A percentile compares a stretch with the other conserved stretches of the same genome.
These are phyloP conservation scores for Rousettus leschenaultii DNA, from an alignment of 2,113 vertebrate genomes.

Conservation along the genomic window DNA sequence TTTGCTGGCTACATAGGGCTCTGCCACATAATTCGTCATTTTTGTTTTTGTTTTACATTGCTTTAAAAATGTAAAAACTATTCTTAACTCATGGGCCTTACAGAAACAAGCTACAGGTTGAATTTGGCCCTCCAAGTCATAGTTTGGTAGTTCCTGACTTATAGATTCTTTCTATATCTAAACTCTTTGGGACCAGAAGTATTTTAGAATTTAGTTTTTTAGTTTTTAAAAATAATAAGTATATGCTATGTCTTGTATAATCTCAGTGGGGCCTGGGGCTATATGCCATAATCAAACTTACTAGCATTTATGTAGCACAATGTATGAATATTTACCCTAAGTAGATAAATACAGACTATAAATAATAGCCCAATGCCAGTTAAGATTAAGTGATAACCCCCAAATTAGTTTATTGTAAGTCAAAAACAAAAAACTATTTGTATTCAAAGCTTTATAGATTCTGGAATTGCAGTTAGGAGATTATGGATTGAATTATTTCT, in stretches of 20 bases:
- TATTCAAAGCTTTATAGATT: background rate
- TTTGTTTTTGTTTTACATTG: background rate
- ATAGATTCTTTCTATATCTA: background rate
- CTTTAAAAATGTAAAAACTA: background rate
- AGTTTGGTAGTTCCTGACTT: background rate
- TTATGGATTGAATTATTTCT: slow-evolving; percentile 22
- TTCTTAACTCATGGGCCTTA: background rate
- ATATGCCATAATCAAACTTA: background rate
- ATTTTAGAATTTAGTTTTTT: slow-evolving; percentile 27
- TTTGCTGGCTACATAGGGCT: background rate
- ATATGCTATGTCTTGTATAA: background rate
- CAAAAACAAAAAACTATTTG: background rate
- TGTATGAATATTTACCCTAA: background rate
- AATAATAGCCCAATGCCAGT: background rate
- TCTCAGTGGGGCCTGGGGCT: background rate
- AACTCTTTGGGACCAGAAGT: background rate
- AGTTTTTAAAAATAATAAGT: background rate
- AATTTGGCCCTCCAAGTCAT: background rate
- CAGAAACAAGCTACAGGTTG: background rate
- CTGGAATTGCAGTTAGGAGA: background rate
- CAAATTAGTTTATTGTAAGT: background rate
- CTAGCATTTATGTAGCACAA: background rate
- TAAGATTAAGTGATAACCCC: background rate
- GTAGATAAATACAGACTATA: background rate
- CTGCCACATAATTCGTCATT: background rate